These are phyloP conservation scores for Chlamydotis undulata DNA, from an alignment of 2,113 vertebrate species.

Conservation along the genomic window DNA sequence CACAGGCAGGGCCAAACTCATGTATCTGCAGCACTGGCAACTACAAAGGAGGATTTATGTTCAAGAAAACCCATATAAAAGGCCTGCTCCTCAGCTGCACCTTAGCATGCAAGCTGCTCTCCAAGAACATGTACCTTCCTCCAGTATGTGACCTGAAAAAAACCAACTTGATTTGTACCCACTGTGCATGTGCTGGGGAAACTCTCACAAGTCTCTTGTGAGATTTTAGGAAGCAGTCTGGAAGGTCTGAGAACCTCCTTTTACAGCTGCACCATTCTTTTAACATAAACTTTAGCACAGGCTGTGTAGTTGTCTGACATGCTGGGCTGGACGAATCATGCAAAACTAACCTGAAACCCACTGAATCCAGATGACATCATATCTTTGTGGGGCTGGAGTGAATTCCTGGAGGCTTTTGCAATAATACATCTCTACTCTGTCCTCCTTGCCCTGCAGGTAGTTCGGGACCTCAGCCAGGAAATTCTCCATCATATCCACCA, in stretches of 20 bases:
- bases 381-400: constrained; percentile 80
- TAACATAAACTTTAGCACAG: neutral
- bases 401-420: constrained; percentile 92
- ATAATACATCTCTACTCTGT: constrained; percentile 88
- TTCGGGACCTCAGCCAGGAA: constrained; percentile 91
- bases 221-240: neutral
- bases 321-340: neutral
- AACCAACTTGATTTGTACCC: neutral
- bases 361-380: constrained; percentile 97
- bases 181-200: neutral
- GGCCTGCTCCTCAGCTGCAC: neutral
- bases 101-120: neutral
- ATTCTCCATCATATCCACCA: constrained; percentile 95
- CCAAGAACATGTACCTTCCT: neutral
- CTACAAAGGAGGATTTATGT: neutral
- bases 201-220: neutral
- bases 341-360: constrained; percentile 93
- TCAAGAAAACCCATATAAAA: neutral
- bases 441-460: constrained; percentile 83
- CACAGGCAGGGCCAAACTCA: neutral
- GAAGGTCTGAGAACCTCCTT: neutral
- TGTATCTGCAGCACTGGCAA: neutral
- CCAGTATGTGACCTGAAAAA: accelerated
- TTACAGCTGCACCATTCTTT: neutral
- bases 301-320: neutral